phyloP scores from a whole-genome alignment of 2,797 vertebrate genomes.

The Artibeus jamaicensis region DNA sequence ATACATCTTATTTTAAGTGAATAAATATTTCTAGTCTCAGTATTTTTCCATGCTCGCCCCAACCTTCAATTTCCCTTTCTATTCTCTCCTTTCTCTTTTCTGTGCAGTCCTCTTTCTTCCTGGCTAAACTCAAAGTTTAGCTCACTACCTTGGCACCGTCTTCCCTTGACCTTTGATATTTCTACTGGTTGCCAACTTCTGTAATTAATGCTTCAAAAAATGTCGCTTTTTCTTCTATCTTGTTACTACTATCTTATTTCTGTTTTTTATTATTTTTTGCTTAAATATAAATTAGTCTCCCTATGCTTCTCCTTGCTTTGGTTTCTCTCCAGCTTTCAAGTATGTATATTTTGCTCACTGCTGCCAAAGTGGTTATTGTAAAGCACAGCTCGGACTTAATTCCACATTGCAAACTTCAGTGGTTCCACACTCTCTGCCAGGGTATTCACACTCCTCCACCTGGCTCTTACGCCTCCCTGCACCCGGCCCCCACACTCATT shows the following conservation, averaged over 20 bases:
- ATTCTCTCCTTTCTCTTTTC: neutral
- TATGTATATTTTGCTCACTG: neutral
- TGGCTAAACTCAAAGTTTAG: neutral
- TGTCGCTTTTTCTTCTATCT: neutral
- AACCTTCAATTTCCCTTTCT: neutral
- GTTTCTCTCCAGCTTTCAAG: neutral
- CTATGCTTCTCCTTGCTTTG: neutral
- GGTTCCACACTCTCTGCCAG: neutral
- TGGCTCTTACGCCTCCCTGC: neutral
- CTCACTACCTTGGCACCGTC: neutral
- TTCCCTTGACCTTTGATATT: neutral
- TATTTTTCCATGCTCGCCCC: neutral
- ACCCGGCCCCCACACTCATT: neutral
- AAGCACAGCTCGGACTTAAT: neutral
- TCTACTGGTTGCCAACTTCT: constrained; percentile 6
- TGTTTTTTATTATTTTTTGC: neutral
- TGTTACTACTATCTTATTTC: neutral
- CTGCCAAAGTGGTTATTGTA: neutral
- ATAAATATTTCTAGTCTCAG: neutral
- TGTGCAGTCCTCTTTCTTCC: neutral
- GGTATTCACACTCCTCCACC: neutral
- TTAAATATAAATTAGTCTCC: neutral
- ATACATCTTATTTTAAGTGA: neutral
- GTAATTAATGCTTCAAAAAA: constrained; percentile 12
- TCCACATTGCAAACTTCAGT: neutral